Percentiles rank a stretch among this genome's conserved stretches.
These are phyloP conservation scores for Trigoniulus corallinus DNA, from an alignment of 1,140 invertebrate species.

Conservation along the genomic window DNA sequence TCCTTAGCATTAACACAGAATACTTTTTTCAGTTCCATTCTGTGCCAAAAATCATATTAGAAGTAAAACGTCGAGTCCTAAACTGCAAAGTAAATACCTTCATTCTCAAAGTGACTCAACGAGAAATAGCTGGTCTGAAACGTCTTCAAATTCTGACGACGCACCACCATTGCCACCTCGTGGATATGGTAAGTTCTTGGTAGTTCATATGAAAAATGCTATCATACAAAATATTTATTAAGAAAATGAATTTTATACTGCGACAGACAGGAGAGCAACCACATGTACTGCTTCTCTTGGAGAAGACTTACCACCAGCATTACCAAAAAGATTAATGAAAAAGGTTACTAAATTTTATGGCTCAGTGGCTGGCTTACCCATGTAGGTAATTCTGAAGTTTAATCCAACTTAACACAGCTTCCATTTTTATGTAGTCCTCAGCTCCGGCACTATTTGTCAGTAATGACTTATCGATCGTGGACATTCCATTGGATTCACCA, in stretches of 20 bases:
- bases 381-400: too few relatives aligned
- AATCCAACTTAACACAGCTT: too few relatives aligned
- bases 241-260: background rate
- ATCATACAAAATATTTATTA: background rate
- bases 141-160: constrained; percentile 25
- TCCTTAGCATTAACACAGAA: too few relatives aligned
- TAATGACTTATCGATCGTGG: constrained; percentile 7
- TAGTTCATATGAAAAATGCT: background rate
- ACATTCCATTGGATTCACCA: constrained; percentile 12
- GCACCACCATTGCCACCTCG: constrained; percentile 41
- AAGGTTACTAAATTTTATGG: too few relatives aligned
- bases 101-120: constrained; percentile 27
- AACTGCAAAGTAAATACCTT: constrained; percentile 33
- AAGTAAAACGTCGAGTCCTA: constrained; percentile 39
- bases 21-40: too few relatives aligned
- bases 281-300: constrained; percentile 7
- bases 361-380: too few relatives aligned
- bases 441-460: constrained; percentile 8
- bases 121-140: constrained; percentile 40
- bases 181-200: constrained; percentile 33
- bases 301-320: constrained; percentile 11
- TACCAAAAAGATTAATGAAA: constrained; percentile 13
- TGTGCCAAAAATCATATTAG: constrained; percentile 33
- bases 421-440: constrained; percentile 7
- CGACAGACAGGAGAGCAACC: constrained; percentile 7